These are phyloP conservation scores for Callinectes sapidus DNA, from an alignment of 2,888 invertebrate species.

Conservation along the genomic window DNA sequence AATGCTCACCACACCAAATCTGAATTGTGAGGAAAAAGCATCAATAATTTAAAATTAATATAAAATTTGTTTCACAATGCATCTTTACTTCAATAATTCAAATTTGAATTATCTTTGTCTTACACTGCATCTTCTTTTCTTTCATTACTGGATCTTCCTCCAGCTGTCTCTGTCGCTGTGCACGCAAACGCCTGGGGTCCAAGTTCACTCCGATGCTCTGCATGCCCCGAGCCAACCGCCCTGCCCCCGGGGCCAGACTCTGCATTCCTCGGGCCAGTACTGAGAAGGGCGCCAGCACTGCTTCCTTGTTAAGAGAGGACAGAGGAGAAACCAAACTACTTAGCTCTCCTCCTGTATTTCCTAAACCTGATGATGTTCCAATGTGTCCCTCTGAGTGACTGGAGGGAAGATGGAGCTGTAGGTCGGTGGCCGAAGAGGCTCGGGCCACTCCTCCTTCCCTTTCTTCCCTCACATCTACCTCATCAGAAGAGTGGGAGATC, in stretches of 20 bases:
- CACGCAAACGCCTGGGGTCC: slow-evolving; percentile 66
- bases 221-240: slow-evolving; percentile 72
- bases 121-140: slow-evolving; percentile 62
- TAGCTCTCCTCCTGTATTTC: slow-evolving; percentile 38
- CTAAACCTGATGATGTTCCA: slow-evolving; percentile 34
- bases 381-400: slow-evolving; percentile 67
- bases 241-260: slow-evolving; percentile 73
- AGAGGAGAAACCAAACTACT: slow-evolving; percentile 64
- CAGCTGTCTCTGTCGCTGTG: slow-evolving; percentile 64
- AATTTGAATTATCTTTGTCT: slow-evolving; percentile 69
- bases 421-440: slow-evolving; percentile 69
- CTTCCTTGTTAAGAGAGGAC: slow-evolving; percentile 67
- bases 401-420: slow-evolving; percentile 64
- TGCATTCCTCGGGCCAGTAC: slow-evolving; percentile 74
- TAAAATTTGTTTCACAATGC: slow-evolving; percentile 66
- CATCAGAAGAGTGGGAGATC: slow-evolving; percentile 72
- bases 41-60: slow-evolving; percentile 60
- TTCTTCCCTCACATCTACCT: slow-evolving; percentile 68
- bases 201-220: slow-evolving; percentile 72
- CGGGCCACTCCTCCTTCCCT: slow-evolving; percentile 55
- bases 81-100: slow-evolving; percentile 52
- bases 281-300: slow-evolving; percentile 74
- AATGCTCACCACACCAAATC: background rate
- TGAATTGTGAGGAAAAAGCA: background rate
- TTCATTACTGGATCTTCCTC: slow-evolving; percentile 68